Base-by-base conservation (phyloP, 2,888 invertebrate genomes). In the Byasa hedistus region DNA sequence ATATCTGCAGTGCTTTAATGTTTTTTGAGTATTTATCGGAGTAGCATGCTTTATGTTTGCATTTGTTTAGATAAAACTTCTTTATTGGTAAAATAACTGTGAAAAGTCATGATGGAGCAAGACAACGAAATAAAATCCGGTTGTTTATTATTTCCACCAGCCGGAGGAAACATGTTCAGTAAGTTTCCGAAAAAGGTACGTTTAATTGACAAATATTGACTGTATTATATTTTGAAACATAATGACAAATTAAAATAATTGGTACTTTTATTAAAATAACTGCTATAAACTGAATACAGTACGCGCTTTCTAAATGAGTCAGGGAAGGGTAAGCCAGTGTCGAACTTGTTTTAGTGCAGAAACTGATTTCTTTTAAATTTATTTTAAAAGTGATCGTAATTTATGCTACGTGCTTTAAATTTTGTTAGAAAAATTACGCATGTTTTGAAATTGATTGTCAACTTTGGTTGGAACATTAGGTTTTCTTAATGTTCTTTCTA, bases 121-220 rank as follows among this genome's bases (percentile, higher is more conserved):
- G 95, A 96, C 91, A 94, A 95, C 85, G 94, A 95, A 82, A 92
- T 96, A 77, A 93, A 95, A 81, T 94, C 94, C 83, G 97, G 97
- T 82, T 94, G 93, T 91, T 93, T 97, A 79, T 92, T 95, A 82
- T 93, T 96, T 86, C 96, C 96, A 81, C 95, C 96, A 73, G 91
- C 90, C 75, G 91, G 91, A 79, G 91, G 91, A 71, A 90, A 89
- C 76, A 92, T 95, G 77, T 93, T 95, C 78, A 95, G 94, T 82
- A 94, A 96, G 92, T 95, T 96, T 87, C 95, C 96, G 75, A 94
- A 95, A 89, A 95, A 94, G 93, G 95, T 94, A 92, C 44, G n/a
- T 60, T 27, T 27, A 60, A 21, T 39, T 39, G 12, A 39, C 15
- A 39, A 15, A 39, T 39, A 39, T 15, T 39, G 39, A 15, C 15